Percentiles rank a stretch among this genome's conserved stretches.
These are phyloP conservation scores for Neoascia interrupta DNA, from an alignment of 2,888 invertebrate genomes.

Conservation along the genomic window DNA sequence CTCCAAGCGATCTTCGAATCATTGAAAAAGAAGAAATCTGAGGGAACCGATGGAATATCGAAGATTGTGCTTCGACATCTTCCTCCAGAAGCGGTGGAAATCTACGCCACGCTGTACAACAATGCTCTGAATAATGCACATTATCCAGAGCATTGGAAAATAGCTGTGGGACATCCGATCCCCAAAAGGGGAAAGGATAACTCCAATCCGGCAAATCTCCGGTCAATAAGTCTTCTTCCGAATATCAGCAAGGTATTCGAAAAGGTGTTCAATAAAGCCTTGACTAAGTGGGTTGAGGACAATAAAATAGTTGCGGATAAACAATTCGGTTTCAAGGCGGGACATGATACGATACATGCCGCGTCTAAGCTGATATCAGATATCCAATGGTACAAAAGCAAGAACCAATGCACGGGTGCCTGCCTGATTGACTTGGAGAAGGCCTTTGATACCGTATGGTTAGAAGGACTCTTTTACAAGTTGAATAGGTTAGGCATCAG, in stretches of 20 bases:
- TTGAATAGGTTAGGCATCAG: not conserved
- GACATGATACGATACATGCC: not conserved
- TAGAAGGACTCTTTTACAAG: not conserved
- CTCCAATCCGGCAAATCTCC: not conserved
- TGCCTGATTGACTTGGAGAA: not conserved
- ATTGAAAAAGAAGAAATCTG: not conserved
- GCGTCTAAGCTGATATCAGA: not conserved
- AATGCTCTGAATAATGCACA: conserved; percentile 16
- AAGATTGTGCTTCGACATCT: not conserved
- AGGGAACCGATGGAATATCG: not conserved
- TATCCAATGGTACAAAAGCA: too few species aligned
- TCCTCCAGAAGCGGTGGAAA: not conserved
- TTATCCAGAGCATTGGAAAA: not conserved
- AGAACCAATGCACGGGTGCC: not conserved
- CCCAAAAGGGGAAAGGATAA: not conserved
- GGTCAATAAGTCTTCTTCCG: not conserved
- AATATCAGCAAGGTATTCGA: conserved; percentile 16
- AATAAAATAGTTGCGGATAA: not conserved
- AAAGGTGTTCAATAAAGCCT: conserved; percentile 3
- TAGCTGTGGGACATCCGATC: not conserved
- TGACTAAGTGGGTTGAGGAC: not conserved
- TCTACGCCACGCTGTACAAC: conserved; percentile 1
- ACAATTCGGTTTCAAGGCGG: not conserved
- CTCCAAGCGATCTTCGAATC: conserved; percentile 4
- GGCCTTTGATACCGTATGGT: not conserved